Evolutionary conservation across 2,888 invertebrate genomes (phyloP).

Genomic region (Polyommatus iphigenia): DNA sequence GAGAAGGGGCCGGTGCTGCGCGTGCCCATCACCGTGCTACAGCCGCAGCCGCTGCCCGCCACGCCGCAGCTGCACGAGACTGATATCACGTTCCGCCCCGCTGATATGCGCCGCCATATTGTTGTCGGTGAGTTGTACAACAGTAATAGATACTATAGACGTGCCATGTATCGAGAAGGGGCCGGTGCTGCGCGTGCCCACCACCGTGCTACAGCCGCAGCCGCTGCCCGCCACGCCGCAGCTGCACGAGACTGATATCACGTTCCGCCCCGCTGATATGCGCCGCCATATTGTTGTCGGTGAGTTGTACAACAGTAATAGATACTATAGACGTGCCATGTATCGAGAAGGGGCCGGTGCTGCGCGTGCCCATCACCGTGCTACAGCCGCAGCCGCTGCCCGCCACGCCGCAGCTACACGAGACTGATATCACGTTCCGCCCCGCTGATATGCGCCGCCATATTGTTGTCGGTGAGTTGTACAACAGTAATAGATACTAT

Average conservation of each 20-base stretch:
- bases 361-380: too few relatives aligned
- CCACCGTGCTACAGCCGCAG: slow-evolving; percentile 92
- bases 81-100: slow-evolving; percentile 86
- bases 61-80: slow-evolving; percentile 46
- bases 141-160: too few relatives aligned
- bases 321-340: slow-evolving; percentile 83
- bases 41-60: slow-evolving; percentile 78
- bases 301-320: too few relatives aligned
- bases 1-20: slow-evolving; percentile 95
- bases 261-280: slow-evolving; percentile 91
- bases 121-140: slow-evolving; percentile 81
- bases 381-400: too few relatives aligned
- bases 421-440: too few relatives aligned
- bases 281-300: slow-evolving; percentile 89
- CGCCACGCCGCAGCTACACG: too few relatives aligned
- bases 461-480: too few relatives aligned
- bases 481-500: too few relatives aligned
- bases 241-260: slow-evolving; percentile 62
- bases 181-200: slow-evolving; percentile 93
- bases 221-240: slow-evolving; percentile 46
- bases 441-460: too few relatives aligned
- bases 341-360: too few relatives aligned
- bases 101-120: slow-evolving; percentile 91
- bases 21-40: slow-evolving; percentile 93
- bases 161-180: slow-evolving; percentile 90